Base-by-base conservation (phyloP, 2,888 invertebrate species). In the Uloborus plumipes region DNA sequence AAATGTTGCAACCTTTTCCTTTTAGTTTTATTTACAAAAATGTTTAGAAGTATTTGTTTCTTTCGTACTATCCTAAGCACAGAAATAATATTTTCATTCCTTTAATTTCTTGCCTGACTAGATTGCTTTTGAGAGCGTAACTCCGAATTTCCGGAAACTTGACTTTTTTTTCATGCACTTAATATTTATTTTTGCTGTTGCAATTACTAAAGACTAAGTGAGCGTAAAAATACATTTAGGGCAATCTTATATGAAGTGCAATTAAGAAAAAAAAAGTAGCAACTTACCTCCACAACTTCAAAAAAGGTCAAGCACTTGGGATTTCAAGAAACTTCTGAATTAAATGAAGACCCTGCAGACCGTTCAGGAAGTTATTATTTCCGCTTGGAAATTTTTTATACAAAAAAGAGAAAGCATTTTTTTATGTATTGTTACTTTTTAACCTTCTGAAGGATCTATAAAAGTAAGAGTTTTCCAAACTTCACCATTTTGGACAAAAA, bases 61-160 rank as follows among this genome's bases (percentile, higher is more conserved):
- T 39, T 39, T 39, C 39, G 11, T 9, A 39, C 11, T 11, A 6
- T 7, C 9, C 3, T 11, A 11, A 39, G 39, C 11, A 39, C 3
- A 11, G 39, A 39, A 39, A 39, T 11, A 39, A 39, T 39, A 39
- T 39, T 39, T 39, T 39, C 39, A 39, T 39, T 39, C 11, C 39
- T 39, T 20, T 59, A 22, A 15, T 59, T 22, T 59, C 59, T 9
- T 20, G n/a, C 55, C n/a, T 55, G 20, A 20, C 59, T 39, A 39
- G 39, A 59, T 59, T 59, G 59, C 59, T 59, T 59, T 59, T 59
- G 59, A 59, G 59, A 59, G 59, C 59, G 22, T 59, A 18, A 59
- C 59, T 59, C 22, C 15, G 59, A 59, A n/a, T 26, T 20, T 20
- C 22, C 22, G 22, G 22, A 59, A 59, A 59, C 59, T 59, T 59